A percentile compares a stretch with the other conserved stretches of the same genome.
These are phyloP conservation scores for Gallinago nigripennis DNA, from an alignment of 2,797 vertebrate genomes.

Conservation along the genomic window DNA sequence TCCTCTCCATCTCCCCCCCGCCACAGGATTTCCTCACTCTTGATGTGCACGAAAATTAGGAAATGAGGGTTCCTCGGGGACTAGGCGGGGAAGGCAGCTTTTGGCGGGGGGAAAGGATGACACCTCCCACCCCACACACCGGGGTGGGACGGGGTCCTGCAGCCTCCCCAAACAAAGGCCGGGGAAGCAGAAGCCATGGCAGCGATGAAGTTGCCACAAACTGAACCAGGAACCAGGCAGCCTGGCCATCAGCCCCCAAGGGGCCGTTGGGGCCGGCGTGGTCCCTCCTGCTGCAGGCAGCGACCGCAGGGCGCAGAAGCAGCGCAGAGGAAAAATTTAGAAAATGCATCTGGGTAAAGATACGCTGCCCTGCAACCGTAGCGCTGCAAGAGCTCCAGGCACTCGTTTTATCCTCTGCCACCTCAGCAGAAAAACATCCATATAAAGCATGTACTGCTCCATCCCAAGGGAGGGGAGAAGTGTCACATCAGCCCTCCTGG, in stretches of 20 bases:
- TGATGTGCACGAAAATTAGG: constrained; percentile 41
- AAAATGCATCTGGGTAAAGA: constrained; percentile 47
- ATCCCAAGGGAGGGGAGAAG: background rate
- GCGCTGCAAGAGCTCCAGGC: background rate
- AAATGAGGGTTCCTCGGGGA: constrained; percentile 45
- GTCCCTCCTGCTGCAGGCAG: background rate
- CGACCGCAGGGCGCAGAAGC: background rate
- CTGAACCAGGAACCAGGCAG: constrained; percentile 11
- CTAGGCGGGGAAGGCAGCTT: constrained; percentile 25
- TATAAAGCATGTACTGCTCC: background rate
- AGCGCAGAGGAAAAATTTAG: constrained; percentile 31
- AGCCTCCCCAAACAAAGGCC: background rate
- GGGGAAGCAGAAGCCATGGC: background rate
- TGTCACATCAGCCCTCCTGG: background rate
- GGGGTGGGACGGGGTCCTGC: background rate
- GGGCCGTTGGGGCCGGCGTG: background rate
- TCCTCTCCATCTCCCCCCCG: background rate
- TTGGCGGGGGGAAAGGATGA: background rate
- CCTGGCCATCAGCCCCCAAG: background rate
- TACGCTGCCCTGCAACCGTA: background rate
- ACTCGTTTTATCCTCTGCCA: background rate
- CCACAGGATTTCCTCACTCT: constrained; percentile 62
- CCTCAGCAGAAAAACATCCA: constrained; percentile 54
- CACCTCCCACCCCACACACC: background rate
- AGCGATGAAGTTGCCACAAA: background rate